These are phyloP conservation scores for Amphipoea oculea DNA, from an alignment of 2,888 invertebrate genomes.

Conservation along the genomic window DNA sequence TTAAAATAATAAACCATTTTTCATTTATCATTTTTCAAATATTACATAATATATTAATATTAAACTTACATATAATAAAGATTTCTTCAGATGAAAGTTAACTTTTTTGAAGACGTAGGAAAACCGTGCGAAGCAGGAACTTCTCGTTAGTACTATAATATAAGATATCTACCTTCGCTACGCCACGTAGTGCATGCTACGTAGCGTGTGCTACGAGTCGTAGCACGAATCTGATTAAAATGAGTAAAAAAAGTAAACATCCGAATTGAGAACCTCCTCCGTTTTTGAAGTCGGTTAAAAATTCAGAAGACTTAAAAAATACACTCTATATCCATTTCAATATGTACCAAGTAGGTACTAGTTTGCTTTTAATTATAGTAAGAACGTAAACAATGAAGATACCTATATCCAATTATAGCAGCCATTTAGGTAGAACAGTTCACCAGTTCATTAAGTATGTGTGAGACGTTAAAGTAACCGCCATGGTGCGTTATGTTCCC, in stretches of 20 bases:
- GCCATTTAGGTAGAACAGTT: conserved; percentile 73
- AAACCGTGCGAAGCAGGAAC: not conserved
- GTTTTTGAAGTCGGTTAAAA: too few relatives aligned
- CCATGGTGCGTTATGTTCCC: conserved; percentile 75
- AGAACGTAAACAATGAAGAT: conserved; percentile 22
- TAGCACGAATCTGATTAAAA: not conserved
- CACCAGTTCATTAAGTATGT: conserved; percentile 81
- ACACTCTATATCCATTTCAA: not conserved
- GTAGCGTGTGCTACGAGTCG: not conserved
- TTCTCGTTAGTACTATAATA: not conserved
- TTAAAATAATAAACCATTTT: too few relatives aligned
- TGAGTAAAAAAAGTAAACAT: too few relatives aligned
- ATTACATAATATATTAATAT: not conserved
- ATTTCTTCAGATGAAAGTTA: not conserved
- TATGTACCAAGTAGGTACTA: not conserved
- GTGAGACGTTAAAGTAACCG: conserved; percentile 80
- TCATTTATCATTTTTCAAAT: too few relatives aligned
- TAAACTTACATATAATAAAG: not conserved
- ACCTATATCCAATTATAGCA: conserved; percentile 62
- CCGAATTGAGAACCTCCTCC: too few relatives aligned
- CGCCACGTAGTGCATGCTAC: not conserved
- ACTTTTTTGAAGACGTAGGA: not conserved
- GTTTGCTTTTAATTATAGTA: conserved; percentile 16
- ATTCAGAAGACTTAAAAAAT: not conserved
- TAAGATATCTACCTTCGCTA: not conserved